Evolutionary conservation across 2,888 invertebrate species (phyloP).

Genomic region (Xiphydria camelus): DNA sequence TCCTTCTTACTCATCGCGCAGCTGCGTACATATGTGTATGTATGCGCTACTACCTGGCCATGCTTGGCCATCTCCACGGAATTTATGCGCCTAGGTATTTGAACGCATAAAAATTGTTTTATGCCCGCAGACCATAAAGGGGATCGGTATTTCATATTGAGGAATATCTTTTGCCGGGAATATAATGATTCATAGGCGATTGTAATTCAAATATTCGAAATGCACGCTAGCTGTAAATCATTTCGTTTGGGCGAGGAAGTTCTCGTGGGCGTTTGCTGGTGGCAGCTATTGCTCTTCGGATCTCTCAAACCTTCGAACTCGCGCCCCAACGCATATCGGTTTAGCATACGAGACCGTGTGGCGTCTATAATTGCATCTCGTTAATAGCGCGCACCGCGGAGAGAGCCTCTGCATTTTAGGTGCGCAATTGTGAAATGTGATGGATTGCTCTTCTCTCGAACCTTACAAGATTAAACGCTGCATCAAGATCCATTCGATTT

Average conservation of each 20-base stretch:
- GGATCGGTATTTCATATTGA: constrained; percentile 18
- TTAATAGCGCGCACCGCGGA: no score
- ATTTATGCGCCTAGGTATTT: constrained; percentile 15
- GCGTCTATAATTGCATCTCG: no score
- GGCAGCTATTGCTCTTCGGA: constrained; percentile 1
- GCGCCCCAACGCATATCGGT: neutral
- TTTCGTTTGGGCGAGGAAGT: neutral
- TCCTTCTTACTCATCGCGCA: no score
- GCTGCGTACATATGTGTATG: no score
- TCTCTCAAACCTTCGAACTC: constrained; percentile 1
- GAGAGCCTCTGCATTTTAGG: no score
- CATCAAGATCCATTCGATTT: no score
- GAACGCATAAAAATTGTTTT: constrained; percentile 19
- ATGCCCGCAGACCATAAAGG: constrained; percentile 14
- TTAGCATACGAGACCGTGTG: no score
- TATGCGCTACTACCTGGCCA: no score
- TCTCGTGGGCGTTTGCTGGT: constrained; percentile 1
- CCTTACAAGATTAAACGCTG: no score
- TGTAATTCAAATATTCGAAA: constrained; percentile 20
- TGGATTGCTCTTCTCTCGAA: no score
- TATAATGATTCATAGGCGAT: constrained; percentile 18
- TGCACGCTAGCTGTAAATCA: constrained; percentile 9
- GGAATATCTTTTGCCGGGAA: constrained; percentile 14
- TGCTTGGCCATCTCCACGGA: no score
- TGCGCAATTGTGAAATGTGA: no score